Evolutionary conservation across 2,888 invertebrate species (phyloP).

Genomic region (Drosophila subquinaria): DNA sequence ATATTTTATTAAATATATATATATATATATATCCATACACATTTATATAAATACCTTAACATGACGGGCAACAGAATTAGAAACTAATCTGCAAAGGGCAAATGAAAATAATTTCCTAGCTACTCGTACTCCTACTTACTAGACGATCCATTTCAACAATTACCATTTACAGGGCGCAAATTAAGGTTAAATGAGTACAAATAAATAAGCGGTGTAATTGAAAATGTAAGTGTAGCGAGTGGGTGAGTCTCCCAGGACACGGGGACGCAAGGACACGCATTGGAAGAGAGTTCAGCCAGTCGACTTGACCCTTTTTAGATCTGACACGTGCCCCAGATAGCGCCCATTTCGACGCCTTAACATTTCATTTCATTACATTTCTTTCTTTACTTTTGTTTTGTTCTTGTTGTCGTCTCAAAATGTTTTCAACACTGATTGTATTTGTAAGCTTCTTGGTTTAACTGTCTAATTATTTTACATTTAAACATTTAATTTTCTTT

Average conservation of each 20-base stretch:
- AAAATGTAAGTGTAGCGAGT: conserved; percentile 37
- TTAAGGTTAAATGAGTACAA: conserved; percentile 62
- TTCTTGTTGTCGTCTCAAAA: conserved; percentile 60
- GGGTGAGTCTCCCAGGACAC: conserved; percentile 17
- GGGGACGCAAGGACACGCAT: conserved; percentile 7
- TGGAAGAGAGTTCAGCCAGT: conserved; percentile 28
- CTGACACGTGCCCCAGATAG: conserved; percentile 61
- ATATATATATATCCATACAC: conserved; percentile 36
- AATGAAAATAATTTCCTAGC: conserved; percentile 71
- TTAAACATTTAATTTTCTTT: conserved; percentile 76
- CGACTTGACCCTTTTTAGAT: conserved; percentile 57
- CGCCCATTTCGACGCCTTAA: conserved; percentile 45
- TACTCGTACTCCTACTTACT: conserved; percentile 47
- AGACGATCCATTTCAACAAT: conserved; percentile 60
- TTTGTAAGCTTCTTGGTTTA: conserved; percentile 85
- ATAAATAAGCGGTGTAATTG: conserved; percentile 59
- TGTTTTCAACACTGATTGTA: conserved; percentile 84
- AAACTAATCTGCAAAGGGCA: conserved; percentile 41
- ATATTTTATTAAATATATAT: conserved; percentile 50
- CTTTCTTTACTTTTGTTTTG: conserved; percentile 29
- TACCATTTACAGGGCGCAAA: conserved; percentile 62
- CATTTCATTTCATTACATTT: conserved; percentile 33
- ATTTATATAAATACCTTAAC: conserved; percentile 32
- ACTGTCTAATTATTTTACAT: conserved; percentile 82
- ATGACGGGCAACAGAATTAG: conserved; percentile 2